Evolutionary conservation across 2,888 invertebrate species (phyloP).

Genomic region (Pristionchus entomophagus): DNA sequence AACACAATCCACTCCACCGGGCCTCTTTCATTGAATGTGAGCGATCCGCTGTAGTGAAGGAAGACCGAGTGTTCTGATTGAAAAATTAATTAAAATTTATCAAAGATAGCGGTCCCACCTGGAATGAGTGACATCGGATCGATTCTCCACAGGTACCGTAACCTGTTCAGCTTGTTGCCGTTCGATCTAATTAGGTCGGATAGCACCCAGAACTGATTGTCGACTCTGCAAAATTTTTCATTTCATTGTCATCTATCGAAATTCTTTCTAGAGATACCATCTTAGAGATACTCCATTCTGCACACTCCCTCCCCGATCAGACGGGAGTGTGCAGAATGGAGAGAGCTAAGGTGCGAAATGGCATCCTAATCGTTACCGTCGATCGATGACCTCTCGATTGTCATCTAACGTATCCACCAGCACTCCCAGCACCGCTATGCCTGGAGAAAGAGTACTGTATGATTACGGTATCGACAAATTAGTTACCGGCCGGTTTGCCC

Average conservation of each 20-base stretch:
- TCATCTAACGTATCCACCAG: not conserved
- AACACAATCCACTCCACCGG: slow-evolving; percentile 33
- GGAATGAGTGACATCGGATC: not conserved
- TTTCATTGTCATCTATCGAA: not conserved
- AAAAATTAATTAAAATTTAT: not conserved
- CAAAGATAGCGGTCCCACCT: no score
- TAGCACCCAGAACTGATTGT: not conserved
- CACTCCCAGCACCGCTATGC: not conserved
- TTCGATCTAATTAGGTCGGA: not conserved
- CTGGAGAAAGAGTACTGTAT: not conserved
- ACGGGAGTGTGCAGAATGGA: no score
- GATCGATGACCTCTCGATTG: not conserved
- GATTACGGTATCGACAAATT: not conserved
- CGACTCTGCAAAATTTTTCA: not conserved
- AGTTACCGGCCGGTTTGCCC: not conserved
- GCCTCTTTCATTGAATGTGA: slow-evolving; percentile 1
- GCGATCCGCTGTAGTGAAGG: slow-evolving; percentile 30
- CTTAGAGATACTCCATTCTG: not conserved
- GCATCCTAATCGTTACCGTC: not conserved
- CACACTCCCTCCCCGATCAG: not conserved
- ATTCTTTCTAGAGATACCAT: not conserved
- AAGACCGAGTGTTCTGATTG: not conserved
- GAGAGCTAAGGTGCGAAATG: no score
- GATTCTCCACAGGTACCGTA: not conserved
- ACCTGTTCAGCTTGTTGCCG: not conserved